These are phyloP conservation scores for Ispidina picta DNA, from an alignment of 2,797 vertebrate genomes.

Conservation along the genomic window DNA sequence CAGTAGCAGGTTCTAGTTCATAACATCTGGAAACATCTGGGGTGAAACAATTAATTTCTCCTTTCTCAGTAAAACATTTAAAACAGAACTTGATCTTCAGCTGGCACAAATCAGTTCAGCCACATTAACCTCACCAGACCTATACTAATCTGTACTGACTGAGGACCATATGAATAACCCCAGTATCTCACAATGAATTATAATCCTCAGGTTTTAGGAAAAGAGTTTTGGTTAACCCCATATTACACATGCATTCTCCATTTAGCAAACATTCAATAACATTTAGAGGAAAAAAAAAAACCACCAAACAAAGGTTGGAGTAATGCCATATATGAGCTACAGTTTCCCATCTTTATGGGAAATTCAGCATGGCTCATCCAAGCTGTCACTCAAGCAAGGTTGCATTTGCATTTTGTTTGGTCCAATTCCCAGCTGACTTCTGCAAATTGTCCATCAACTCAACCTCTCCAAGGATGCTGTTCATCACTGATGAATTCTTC, in stretches of 20 bases:
- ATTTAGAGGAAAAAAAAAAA: not conserved
- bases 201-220: not conserved
- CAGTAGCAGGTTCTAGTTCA: conserved; percentile 17
- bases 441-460: not conserved
- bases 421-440: conserved; percentile 2
- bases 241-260: not conserved
- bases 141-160: not conserved
- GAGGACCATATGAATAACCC: not conserved
- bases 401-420: not conserved
- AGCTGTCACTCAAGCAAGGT: not conserved
- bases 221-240: not conserved
- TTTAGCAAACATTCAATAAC: not conserved
- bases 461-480: not conserved
- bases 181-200: not conserved
- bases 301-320: not conserved
- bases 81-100: not conserved
- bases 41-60: not conserved
- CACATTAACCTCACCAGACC: conserved; percentile 22
- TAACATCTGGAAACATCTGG: conserved; percentile 16
- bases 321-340: not conserved
- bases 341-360: not conserved
- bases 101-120: conserved; percentile 38
- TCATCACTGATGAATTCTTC: not conserved
- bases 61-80: not conserved
- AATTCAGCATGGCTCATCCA: not conserved